Base-by-base conservation (phyloP, 2,113 vertebrate genomes). In the Coregonus clupeaformis region DNA sequence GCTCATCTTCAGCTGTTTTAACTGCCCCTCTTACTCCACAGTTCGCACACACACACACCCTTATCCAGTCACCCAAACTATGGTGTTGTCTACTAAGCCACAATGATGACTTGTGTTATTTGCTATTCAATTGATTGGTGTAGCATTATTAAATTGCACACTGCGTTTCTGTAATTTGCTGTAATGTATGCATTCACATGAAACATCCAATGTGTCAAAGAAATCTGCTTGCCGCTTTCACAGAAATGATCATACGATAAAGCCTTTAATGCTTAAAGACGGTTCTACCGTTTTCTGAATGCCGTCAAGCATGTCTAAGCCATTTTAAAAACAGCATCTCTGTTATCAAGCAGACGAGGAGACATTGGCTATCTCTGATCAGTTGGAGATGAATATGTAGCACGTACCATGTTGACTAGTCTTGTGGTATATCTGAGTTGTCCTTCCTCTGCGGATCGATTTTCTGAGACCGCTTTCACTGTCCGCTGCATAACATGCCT, bases 381-480 rank as follows among this genome's bases (percentile, higher is more conserved):
- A 27, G 25, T 29, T 65, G 27, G 14, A 5, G 18, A 27, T 65
- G 24, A 65, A 65, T 29, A 30, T 25, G 27, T 65, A 16, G 13
- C 13, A 14, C 27, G 2, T 25, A 29, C 25, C 22, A 64, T 64
- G 62, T 64, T 27, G 5, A 64, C 62, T 64, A 0, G 2, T 11
- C 24, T 1, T 27, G 14, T 55, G 4, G 13, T 18, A 18, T 18
- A 55, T 55, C 52, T 55, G 52, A 16, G 3, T 55, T 55, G 16
- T 55, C 18, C 52, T 55, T 16, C 1, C 18, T 18, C 52, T 20
- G 52, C 20, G 52, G 55, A 4, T 24, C 52, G 77, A 72, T 73
- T 65, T 67, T 77, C 76, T 2, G 6, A 36, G 65, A 68, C 73
- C 16, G 63, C 3, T 22, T 76, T 76, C 81, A 76, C 71, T 72